These are phyloP conservation scores for Spodoptera littoralis DNA, from an alignment of 2,888 invertebrate species.

Conservation along the genomic window DNA sequence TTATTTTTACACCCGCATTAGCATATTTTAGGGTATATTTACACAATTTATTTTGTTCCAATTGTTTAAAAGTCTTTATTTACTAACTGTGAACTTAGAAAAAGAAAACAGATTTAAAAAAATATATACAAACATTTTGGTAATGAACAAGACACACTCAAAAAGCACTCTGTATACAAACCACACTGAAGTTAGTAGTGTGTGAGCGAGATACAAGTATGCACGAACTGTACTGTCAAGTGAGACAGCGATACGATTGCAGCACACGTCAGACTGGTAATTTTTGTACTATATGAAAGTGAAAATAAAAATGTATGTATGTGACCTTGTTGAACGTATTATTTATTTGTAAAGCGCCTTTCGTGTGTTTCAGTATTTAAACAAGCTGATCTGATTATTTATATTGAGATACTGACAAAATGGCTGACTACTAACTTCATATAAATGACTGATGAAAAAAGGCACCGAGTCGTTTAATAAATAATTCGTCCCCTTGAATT, in stretches of 20 bases:
- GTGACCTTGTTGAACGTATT: slow-evolving; percentile 22
- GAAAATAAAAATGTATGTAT: slow-evolving; percentile 31
- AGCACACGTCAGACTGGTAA: too few species aligned
- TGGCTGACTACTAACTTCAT: background rate
- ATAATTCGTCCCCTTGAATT: too few species aligned
- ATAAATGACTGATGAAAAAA: background rate
- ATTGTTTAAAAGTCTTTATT: slow-evolving; percentile 3
- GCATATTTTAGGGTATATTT: background rate
- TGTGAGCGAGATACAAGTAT: background rate
- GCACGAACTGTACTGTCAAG: background rate
- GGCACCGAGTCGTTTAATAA: too few species aligned
- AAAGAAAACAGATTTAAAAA: slow-evolving; percentile 5
- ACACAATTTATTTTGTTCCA: background rate
- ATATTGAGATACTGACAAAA: slow-evolving; percentile 29
- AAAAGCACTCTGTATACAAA: slow-evolving; percentile 14
- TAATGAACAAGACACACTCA: slow-evolving; percentile 6
- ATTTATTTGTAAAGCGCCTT: slow-evolving; percentile 39
- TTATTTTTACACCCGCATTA: background rate
- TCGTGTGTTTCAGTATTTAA: slow-evolving; percentile 33
- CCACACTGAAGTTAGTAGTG: background rate
- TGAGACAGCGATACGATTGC: too few species aligned
- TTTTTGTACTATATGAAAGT: slow-evolving; percentile 1
- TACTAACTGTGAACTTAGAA: background rate
- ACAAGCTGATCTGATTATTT: slow-evolving; percentile 11
- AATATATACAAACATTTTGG: slow-evolving; percentile 1